phyloP scores from a whole-genome alignment of 2,888 invertebrate species.

The Agrotis clavis region DNA sequence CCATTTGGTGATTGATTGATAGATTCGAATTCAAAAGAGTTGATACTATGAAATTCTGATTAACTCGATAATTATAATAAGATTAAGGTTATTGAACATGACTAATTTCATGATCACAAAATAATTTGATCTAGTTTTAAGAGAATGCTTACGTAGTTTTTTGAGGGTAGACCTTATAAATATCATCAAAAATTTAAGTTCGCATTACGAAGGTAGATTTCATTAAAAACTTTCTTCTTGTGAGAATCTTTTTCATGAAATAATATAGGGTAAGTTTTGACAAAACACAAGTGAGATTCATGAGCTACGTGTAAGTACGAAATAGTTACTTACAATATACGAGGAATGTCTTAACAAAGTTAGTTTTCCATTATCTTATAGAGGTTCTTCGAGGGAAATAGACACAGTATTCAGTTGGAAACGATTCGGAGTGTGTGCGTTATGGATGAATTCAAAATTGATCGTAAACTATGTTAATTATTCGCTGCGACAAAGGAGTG shows the following conservation, averaged over 20 bases:
- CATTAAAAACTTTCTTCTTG: conserved; percentile 43
- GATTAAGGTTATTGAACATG: not conserved
- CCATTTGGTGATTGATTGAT: conserved; percentile 4
- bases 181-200: conserved; percentile 22
- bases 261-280: conserved; percentile 25
- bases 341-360: conserved; percentile 2
- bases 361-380: conserved; percentile 13
- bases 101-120: conserved; percentile 14
- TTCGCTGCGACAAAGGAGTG: conserved; percentile 55
- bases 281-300: conserved; percentile 29
- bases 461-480: conserved; percentile 63
- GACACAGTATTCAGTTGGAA: conserved; percentile 25
- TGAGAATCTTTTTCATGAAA: conserved; percentile 28
- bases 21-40: not conserved
- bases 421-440: conserved; percentile 31
- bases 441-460: conserved; percentile 50
- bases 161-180: conserved; percentile 13
- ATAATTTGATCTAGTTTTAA: conserved; percentile 27
- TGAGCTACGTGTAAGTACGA: not conserved
- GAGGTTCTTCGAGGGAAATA: conserved; percentile 15
- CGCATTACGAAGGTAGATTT: conserved; percentile 36
- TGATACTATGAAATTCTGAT: not conserved
- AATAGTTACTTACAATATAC: conserved; percentile 13
- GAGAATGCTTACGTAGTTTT: conserved; percentile 5
- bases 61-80: not conserved